Conservation (phyloP, 2,888 invertebrate species). For the Caenorhabditis afra region DNA sequence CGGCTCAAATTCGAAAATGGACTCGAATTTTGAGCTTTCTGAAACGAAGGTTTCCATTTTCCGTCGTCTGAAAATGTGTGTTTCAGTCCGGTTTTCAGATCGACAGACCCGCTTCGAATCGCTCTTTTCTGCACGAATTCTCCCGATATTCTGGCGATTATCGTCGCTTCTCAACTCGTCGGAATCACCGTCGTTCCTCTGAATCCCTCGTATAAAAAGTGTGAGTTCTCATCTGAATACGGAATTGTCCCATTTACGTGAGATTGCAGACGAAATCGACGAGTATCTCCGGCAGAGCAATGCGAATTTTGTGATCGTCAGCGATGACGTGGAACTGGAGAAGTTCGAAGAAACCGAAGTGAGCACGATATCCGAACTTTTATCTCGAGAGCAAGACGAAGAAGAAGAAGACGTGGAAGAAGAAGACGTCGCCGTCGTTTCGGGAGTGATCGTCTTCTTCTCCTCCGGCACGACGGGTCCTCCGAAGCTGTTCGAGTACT, state of each 20-base stretch:
- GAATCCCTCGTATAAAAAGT: slow-evolving; percentile 69
- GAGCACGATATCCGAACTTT: slow-evolving; percentile 13
- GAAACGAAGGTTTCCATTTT: not conserved
- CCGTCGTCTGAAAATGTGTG: not conserved
- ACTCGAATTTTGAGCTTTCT: not conserved
- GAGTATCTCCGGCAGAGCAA: slow-evolving; percentile 52
- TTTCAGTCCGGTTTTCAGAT: not conserved
- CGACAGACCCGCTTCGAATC: slow-evolving; percentile 38
- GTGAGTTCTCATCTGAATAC: slow-evolving; percentile 28
- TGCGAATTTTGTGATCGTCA: slow-evolving; percentile 40
- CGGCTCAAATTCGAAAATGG: slow-evolving; percentile 15
- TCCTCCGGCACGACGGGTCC: slow-evolving; percentile 76
- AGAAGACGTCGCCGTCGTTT: too few species aligned
- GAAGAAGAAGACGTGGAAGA: not conserved
- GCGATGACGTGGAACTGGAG: slow-evolving; percentile 38
- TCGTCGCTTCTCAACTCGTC: slow-evolving; percentile 54
- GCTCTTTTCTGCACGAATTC: slow-evolving; percentile 62
- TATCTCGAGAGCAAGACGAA: too few species aligned
- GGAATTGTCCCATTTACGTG: too few species aligned
- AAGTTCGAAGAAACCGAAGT: slow-evolving; percentile 43
- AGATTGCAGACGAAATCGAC: slow-evolving; percentile 62
- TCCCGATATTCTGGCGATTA: slow-evolving; percentile 51
- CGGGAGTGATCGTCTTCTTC: slow-evolving; percentile 70
- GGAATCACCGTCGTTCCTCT: slow-evolving; percentile 63
- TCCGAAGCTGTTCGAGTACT: slow-evolving; percentile 69